These are phyloP conservation scores for Drosophila leonis DNA, from an alignment of 2,888 invertebrate species.

Conservation along the genomic window DNA sequence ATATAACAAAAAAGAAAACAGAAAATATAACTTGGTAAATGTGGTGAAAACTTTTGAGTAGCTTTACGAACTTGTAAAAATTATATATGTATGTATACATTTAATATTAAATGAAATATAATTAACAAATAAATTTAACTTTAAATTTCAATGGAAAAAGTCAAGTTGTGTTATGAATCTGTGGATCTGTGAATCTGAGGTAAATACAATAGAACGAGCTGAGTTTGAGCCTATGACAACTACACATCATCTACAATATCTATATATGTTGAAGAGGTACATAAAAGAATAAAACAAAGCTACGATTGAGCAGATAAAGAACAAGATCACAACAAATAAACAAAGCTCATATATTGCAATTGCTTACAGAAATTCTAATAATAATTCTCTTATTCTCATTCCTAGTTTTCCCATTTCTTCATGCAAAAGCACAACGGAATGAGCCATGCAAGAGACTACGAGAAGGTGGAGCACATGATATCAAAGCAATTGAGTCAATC, in stretches of 20 bases:
- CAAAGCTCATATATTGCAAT: not conserved
- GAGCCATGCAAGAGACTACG: not conserved
- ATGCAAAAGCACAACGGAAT: not conserved
- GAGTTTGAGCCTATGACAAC: no score
- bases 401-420: not conserved
- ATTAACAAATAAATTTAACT: constrained; percentile 70
- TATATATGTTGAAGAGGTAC: no score
- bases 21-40: constrained; percentile 50
- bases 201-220: no score
- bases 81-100: constrained; percentile 76
- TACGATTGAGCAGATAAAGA: not conserved
- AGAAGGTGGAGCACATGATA: not conserved
- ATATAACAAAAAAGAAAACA: constrained; percentile 1
- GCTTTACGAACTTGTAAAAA: constrained; percentile 80
- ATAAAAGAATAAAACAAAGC: no score
- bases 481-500: constrained; percentile 8
- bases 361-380: not conserved
- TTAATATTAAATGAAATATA: constrained; percentile 74
- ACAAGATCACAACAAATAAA: not conserved
- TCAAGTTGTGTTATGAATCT: not conserved
- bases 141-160: constrained; percentile 47
- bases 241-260: no score
- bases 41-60: constrained; percentile 73
- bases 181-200: no score
- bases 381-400: not conserved